These are phyloP conservation scores for Mya arenaria DNA, from an alignment of 1,140 invertebrate species.

Conservation along the genomic window DNA sequence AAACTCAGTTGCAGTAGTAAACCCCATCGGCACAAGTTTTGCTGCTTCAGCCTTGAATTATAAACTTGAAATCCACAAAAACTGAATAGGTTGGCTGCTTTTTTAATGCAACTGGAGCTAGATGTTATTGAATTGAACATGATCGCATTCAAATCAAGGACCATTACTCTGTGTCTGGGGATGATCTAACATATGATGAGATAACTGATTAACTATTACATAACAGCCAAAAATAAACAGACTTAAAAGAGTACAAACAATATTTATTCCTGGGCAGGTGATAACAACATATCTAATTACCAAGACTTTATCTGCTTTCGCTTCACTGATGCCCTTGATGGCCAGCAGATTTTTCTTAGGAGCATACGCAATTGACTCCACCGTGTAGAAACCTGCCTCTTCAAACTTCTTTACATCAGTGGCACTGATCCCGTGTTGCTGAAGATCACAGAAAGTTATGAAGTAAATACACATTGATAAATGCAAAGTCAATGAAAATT, in stretches of 20 bases:
- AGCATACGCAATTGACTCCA: slow-evolving; percentile 97
- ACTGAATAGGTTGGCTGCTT: neutral
- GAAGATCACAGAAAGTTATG: slow-evolving; percentile 39
- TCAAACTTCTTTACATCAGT: slow-evolving; percentile 96
- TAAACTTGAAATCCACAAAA: too few species aligned
- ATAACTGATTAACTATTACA: too few species aligned
- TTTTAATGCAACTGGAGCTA: neutral
- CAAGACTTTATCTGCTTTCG: slow-evolving; percentile 98
- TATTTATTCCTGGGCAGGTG: too few species aligned
- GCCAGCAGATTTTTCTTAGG: slow-evolving; percentile 94
- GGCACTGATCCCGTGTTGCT: slow-evolving; percentile 88
- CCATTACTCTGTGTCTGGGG: neutral
- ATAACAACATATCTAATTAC: slow-evolving; percentile 77
- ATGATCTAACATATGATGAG: too few species aligned
- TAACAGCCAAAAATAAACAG: too few species aligned
- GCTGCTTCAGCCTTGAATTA: slow-evolving; percentile 91
- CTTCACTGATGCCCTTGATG: slow-evolving; percentile 98
- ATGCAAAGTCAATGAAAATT: too few species aligned
- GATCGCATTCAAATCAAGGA: neutral
- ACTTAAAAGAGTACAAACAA: too few species aligned
- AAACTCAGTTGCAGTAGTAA: slow-evolving; percentile 98
- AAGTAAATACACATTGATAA: too few species aligned
- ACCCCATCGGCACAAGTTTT: slow-evolving; percentile 98
- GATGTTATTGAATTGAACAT: neutral
- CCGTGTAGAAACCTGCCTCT: slow-evolving; percentile 96